Evolutionary conservation across 2,888 invertebrate genomes (phyloP).

Genomic region (Drosophila pseudotalamancana): DNA sequence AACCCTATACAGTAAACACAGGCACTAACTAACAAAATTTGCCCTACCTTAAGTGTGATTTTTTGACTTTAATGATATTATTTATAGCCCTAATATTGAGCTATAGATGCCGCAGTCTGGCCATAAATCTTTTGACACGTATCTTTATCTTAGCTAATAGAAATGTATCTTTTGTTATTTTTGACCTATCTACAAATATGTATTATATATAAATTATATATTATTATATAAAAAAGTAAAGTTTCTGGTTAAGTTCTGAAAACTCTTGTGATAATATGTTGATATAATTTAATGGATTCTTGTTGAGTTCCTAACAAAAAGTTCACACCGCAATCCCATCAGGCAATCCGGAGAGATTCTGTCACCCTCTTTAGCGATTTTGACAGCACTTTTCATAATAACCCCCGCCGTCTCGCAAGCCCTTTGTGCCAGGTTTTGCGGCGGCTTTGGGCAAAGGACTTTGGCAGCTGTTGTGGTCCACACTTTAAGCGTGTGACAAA

Average conservation of each 20-base stretch:
- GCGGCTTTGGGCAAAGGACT: conserved; percentile 13
- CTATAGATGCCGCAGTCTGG: no score
- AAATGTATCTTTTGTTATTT: no score
- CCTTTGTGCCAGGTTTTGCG: conserved; percentile 13
- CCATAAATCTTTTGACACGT: no score
- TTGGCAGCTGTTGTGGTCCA: conserved; percentile 34
- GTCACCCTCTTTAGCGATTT: conserved; percentile 22
- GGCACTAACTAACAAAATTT: no score
- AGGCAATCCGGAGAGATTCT: conserved; percentile 6
- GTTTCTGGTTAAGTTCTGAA: not conserved
- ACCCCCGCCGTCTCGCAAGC: conserved; percentile 8
- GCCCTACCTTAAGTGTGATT: no score
- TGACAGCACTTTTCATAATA: conserved; percentile 45
- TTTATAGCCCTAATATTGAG: no score
- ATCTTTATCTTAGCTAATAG: no score
- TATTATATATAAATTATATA: no score
- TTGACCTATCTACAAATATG: no score
- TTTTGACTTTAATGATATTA: no score
- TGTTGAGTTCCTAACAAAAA: conserved; percentile 4
- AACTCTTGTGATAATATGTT: conserved; percentile 1
- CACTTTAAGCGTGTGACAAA: conserved; percentile 55
- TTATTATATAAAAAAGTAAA: no score
- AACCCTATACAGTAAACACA: no score
- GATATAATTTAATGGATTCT: not conserved
- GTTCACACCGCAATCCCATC: conserved; percentile 26